These are phyloP conservation scores for Pseudomyrmex gracilis DNA, from an alignment of 1,140 invertebrate genomes.

Conservation along the genomic window DNA sequence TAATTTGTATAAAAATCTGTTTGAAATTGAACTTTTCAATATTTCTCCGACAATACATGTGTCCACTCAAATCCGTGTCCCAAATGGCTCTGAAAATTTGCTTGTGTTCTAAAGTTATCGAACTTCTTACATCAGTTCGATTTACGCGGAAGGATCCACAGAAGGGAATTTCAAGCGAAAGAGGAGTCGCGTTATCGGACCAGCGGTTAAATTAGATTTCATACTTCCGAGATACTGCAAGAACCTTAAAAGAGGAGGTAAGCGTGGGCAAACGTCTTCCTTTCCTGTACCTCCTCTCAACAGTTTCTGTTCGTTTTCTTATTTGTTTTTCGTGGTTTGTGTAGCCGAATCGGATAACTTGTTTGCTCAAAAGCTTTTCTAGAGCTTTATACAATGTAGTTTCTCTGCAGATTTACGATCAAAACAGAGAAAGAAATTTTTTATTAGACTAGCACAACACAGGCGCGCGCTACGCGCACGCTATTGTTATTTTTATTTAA, in stretches of 20 bases:
- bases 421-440: neutral
- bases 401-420: conserved; percentile 40
- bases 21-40: conserved; percentile 20
- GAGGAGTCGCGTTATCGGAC: conserved; percentile 58
- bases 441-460: too few relatives aligned
- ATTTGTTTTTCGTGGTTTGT: conserved; percentile 43
- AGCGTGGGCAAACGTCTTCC: conserved; percentile 74
- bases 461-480: too few relatives aligned
- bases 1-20: conserved; percentile 7
- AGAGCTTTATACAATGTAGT: conserved; percentile 37
- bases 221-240: conserved; percentile 72
- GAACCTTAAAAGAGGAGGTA: conserved; percentile 75
- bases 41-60: conserved; percentile 59
- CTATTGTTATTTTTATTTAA: too few relatives aligned
- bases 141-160: conserved; percentile 49
- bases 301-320: conserved; percentile 44
- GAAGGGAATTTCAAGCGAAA: conserved; percentile 52
- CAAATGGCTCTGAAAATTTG: conserved; percentile 56
- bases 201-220: conserved; percentile 76
- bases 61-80: conserved; percentile 47
- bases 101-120: conserved; percentile 50
- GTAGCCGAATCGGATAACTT: conserved; percentile 49
- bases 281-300: conserved; percentile 49
- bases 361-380: conserved; percentile 38
- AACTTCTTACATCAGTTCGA: conserved; percentile 65